These are phyloP conservation scores for Bujurquina vittata DNA, from an alignment of 2,113 vertebrate species.

Conservation along the genomic window DNA sequence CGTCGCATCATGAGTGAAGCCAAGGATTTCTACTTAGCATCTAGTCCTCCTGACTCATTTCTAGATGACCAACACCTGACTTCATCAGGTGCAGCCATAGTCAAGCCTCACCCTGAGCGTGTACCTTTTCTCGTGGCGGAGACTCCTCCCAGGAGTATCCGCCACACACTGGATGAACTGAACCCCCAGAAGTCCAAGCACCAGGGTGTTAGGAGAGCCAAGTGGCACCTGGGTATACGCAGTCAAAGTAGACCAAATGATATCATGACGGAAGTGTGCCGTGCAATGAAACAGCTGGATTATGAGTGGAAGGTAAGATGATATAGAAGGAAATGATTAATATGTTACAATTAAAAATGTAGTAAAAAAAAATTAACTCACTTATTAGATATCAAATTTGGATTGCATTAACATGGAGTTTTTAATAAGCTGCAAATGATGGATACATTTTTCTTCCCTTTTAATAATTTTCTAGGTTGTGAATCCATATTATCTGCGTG, in stretches of 20 bases:
- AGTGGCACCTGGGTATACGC: constrained; percentile 97
- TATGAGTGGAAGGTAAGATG: constrained; percentile 99
- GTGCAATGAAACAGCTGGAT: constrained; percentile 97
- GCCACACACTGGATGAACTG: constrained; percentile 94
- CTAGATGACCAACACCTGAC: constrained; percentile 92
- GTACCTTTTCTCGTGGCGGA: constrained; percentile 93
- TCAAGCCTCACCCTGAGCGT: constrained; percentile 93
- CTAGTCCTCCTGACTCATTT: constrained; percentile 94
- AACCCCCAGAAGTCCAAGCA: constrained; percentile 99
- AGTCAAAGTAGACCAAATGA: constrained; percentile 97
- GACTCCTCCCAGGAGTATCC: constrained; percentile 83
- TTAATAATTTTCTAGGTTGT: constrained; percentile 83
- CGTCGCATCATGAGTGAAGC: constrained; percentile 98
- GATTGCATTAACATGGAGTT: neutral
- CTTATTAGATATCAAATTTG: constrained; percentile 23
- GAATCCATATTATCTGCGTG: constrained; percentile 95
- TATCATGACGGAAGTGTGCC: constrained; percentile 98
- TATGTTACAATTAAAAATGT: constrained; percentile 17
- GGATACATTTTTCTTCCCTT: neutral
- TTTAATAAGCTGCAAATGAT: neutral
- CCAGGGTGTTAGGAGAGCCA: constrained; percentile 93
- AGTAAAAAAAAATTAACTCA: neutral
- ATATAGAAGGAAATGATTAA: constrained; percentile 68
- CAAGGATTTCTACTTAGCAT: constrained; percentile 98
- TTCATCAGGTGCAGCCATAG: constrained; percentile 54